phyloP scores from a whole-genome alignment of 2,888 invertebrate genomes.

The Mesoligia furuncula region DNA sequence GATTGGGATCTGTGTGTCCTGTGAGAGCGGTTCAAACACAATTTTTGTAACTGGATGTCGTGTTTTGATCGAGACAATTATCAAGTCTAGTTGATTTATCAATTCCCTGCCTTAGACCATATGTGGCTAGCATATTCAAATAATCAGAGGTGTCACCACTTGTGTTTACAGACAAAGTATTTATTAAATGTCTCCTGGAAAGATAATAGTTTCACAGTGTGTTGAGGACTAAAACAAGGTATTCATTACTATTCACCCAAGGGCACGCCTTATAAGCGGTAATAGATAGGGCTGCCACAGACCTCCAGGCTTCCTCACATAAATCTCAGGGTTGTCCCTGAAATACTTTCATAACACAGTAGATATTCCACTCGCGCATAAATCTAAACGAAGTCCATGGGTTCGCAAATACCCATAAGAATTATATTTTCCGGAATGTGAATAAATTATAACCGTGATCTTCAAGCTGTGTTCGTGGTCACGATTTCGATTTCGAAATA shows the following conservation, averaged over 20 bases:
- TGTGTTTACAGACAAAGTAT: background rate
- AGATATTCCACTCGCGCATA: constrained; percentile 9
- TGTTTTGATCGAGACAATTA: too few species aligned
- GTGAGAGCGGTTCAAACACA: too few species aligned
- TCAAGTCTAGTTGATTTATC: background rate
- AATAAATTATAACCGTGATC: background rate
- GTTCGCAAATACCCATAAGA: background rate
- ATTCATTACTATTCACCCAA: background rate
- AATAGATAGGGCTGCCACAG: constrained; percentile 13
- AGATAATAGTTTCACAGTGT: background rate
- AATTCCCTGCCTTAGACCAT: background rate
- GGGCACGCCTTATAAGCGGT: background rate
- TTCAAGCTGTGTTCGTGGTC: background rate
- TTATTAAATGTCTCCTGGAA: background rate
- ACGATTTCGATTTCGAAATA: background rate
- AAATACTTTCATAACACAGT: constrained; percentile 20
- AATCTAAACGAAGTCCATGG: constrained; percentile 3
- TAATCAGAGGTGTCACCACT: background rate
- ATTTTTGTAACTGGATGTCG: too few species aligned
- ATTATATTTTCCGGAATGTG: background rate
- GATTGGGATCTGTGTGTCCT: too few species aligned
- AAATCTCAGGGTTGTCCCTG: constrained; percentile 25
- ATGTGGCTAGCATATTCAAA: background rate
- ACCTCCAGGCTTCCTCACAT: constrained; percentile 15
- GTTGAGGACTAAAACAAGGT: background rate